Conservation (phyloP, 2,113 vertebrate genomes). For the Xenopus laevis region DNA sequence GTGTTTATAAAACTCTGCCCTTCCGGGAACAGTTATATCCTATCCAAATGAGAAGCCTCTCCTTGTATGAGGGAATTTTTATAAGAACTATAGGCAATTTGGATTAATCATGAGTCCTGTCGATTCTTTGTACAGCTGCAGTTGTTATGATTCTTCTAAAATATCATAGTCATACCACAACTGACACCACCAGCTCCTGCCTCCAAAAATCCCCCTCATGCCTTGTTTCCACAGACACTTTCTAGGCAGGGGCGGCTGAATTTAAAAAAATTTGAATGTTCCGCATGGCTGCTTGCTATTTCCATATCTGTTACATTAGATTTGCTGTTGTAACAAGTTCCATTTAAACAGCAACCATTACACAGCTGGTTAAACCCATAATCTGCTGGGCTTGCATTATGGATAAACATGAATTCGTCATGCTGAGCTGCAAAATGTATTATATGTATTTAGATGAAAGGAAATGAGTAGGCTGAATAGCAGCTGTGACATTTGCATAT, state of each 20-base stretch:
- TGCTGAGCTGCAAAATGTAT: background rate
- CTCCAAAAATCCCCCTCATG: background rate
- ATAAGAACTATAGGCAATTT: background rate
- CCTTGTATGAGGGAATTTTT: background rate
- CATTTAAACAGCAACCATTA: background rate
- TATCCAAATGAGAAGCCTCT: background rate
- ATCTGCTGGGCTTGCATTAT: background rate
- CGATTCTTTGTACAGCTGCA: background rate
- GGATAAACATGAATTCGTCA: background rate
- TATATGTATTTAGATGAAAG: background rate
- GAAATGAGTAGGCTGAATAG: background rate
- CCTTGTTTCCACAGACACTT: background rate
- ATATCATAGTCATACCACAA: background rate
- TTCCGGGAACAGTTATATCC: background rate
- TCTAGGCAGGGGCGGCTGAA: background rate
- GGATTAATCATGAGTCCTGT: background rate
- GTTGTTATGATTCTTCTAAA: background rate
- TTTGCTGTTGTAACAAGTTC: background rate
- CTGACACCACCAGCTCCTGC: background rate
- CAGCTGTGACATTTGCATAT: too few relatives aligned
- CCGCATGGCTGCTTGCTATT: background rate
- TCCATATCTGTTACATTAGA: background rate
- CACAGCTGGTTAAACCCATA: background rate
- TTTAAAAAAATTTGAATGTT: background rate
- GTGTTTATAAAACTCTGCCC: background rate